These are phyloP conservation scores for Cyrtonyx montezumae DNA, from an alignment of 2,113 vertebrate species.

Conservation along the genomic window DNA sequence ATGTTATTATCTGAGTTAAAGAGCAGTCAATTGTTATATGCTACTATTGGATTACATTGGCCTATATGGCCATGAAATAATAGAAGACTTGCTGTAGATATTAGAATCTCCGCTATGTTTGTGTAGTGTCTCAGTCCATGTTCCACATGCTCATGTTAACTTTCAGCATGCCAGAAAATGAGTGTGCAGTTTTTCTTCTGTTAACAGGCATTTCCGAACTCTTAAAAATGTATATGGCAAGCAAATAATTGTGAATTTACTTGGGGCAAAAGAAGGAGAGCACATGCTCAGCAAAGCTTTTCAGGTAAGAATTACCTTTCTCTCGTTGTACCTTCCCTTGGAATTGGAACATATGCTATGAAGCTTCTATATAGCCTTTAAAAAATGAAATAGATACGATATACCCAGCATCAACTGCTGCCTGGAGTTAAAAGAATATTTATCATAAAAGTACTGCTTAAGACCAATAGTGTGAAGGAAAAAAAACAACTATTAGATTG, in stretches of 20 bases:
- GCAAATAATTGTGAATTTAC: conserved; percentile 95
- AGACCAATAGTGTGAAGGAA: not conserved
- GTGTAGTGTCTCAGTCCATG: not conserved
- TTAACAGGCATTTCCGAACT: conserved; percentile 91
- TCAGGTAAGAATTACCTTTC: conserved; percentile 80
- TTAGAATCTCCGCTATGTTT: not conserved
- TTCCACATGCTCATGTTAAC: not conserved
- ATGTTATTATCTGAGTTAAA: not conserved
- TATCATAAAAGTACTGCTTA: not conserved
- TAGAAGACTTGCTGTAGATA: not conserved
- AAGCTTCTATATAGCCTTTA: not conserved
- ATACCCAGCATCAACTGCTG: not conserved
- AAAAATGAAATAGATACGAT: not conserved
- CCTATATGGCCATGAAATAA: not conserved
- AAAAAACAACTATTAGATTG: not conserved
- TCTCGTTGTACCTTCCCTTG: not conserved
- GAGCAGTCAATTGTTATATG: not conserved
- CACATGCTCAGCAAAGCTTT: conserved; percentile 99
- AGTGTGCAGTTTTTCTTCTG: conserved; percentile 12
- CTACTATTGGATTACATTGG: not conserved
- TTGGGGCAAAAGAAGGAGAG: conserved; percentile 97
- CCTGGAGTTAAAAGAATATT: not conserved
- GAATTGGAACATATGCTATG: not conserved
- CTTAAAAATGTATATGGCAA: conserved; percentile 93
- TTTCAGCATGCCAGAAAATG: not conserved